phyloP scores from a whole-genome alignment of 2,113 vertebrate species.

The Campylomormyrus numenius region DNA sequence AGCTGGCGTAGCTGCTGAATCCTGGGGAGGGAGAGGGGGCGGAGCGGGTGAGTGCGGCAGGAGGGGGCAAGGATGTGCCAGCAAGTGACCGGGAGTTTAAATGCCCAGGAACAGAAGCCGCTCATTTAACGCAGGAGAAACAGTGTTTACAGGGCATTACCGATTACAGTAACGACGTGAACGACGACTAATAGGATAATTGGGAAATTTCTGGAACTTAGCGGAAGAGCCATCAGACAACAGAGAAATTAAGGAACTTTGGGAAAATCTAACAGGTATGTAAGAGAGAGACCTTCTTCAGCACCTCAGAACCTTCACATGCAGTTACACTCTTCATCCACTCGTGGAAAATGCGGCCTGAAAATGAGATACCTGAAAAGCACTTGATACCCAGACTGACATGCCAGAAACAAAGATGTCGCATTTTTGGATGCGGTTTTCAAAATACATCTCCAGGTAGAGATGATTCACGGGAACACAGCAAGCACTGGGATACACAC shows the following conservation, averaged over 20 bases:
- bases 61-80: neutral
- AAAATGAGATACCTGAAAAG: neutral
- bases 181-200: neutral
- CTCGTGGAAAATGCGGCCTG: neutral
- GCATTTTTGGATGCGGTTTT: neutral
- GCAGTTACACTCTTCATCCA: neutral
- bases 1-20: slow-evolving; percentile 87
- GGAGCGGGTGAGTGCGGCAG: neutral
- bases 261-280: neutral
- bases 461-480: too few relatives aligned
- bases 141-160: neutral
- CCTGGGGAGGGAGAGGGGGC: slow-evolving; percentile 51
- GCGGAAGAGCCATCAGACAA: neutral
- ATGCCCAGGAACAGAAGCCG: neutral
- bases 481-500: too few relatives aligned
- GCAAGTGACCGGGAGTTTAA: neutral
- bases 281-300: neutral
- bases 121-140: neutral
- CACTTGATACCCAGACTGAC: neutral
- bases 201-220: neutral
- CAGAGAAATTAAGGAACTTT: neutral
- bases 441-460: neutral
- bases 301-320: neutral
- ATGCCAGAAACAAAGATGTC: neutral
- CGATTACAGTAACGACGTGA: neutral